Base-by-base conservation (phyloP, 2,888 invertebrate genomes). In the Amorpha juglandis region DNA sequence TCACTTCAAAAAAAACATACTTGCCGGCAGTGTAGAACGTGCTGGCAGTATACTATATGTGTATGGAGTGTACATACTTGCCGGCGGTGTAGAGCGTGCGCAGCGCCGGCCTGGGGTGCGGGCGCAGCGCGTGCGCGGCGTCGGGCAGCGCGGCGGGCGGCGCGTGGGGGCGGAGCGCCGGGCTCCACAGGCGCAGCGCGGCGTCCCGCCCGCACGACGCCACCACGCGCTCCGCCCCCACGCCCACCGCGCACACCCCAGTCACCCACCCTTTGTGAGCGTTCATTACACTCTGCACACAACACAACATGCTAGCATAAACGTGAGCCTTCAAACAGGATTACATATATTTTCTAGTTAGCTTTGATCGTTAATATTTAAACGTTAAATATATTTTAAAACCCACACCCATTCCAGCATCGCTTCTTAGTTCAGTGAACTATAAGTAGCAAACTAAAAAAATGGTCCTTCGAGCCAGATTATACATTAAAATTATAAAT, bases 191-290 rank as follows among this genome's bases (percentile, higher is more conserved):
- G 74, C 97, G 96, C 73, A 97, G 92, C 72, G 95, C 92, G 38
- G 96, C 97, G 80, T 96, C 96, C 45, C 97, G 95, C 72, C 97
- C 97, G 71, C 96, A 96, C 75, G 96, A 96, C 69, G 96, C 93
- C 79, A 97, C 90, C 63, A 95, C 69, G 80, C 86, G 35, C 87
- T 65, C 27, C 70, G 0, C 65, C 81, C 72, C 74, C 12, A 48
- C 64, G 53, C 74, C 80, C 64, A 84, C 69, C 48, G 72, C 69
- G 74, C 84, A 94, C 84, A 97, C 93, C 66, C 97, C 97, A 73
- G 96, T 96, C 75, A 98, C 96, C 97, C 97, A 97, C 79, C 97
- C 97, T 84, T 97, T 97, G 93, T 98, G 98, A 63, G 97, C 97
- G 87, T 96, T 96, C 89, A 96, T 97, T 70, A 97, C 93, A 71